Evolutionary conservation across 2,797 vertebrate genomes (phyloP).

Genomic region (Antennarius maculatus): DNA sequence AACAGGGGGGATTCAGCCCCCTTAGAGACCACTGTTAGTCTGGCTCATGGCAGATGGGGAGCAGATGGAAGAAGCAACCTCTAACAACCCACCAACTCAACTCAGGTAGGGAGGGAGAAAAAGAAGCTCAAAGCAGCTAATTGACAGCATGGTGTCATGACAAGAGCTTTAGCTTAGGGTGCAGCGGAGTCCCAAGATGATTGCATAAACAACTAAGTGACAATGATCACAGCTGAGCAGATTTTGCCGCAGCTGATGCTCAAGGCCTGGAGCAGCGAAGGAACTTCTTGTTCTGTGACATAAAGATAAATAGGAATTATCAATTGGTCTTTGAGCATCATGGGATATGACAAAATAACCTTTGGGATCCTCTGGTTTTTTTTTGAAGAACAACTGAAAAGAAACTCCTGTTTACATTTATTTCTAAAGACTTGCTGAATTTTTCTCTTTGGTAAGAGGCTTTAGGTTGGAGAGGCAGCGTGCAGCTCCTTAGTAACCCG

Average conservation of each 20-base stretch:
- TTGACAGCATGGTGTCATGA: conserved; percentile 61
- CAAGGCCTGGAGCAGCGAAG: conserved; percentile 19
- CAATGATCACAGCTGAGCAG: conserved; percentile 45
- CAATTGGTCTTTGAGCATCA: neutral
- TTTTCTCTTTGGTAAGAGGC: conserved; percentile 2
- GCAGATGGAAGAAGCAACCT: conserved; percentile 25
- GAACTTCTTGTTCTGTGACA: conserved; percentile 19
- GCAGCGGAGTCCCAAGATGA: conserved; percentile 45
- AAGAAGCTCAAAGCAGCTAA: conserved; percentile 50
- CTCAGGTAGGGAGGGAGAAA: conserved; percentile 35
- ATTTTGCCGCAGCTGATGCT: conserved; percentile 32
- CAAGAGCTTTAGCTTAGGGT: conserved; percentile 43
- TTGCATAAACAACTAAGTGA: conserved; percentile 49
- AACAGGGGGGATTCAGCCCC: conserved; percentile 34
- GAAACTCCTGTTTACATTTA: conserved; percentile 2
- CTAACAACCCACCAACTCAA: conserved; percentile 27
- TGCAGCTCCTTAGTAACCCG: conserved; percentile 23
- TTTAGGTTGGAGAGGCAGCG: conserved; percentile 3
- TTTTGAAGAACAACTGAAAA: conserved; percentile 30
- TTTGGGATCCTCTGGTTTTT: neutral
- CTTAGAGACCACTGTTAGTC: conserved; percentile 9
- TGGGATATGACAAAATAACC: conserved; percentile 3
- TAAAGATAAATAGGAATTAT: conserved; percentile 34
- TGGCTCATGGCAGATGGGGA: conserved; percentile 61
- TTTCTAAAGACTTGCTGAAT: conserved; percentile 12